phyloP scores from a whole-genome alignment of 2,888 invertebrate genomes.

The Tiphia femorata region DNA sequence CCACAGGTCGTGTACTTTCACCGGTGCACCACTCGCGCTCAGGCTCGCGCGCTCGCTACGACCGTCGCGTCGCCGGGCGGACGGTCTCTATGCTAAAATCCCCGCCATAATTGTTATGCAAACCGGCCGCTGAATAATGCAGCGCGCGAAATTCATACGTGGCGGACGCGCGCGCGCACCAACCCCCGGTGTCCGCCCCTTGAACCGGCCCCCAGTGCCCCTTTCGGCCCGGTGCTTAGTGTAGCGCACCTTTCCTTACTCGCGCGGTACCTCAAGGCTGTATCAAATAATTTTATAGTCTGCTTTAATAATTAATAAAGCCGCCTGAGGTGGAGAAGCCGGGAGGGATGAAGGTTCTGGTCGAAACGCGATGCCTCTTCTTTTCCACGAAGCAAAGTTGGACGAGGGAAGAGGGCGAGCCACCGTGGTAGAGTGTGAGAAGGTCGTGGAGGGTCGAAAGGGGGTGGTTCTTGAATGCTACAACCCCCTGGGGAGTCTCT shows the following conservation, averaged over 20 bases:
- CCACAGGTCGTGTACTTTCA: slow-evolving; percentile 25
- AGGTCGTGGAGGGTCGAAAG: background rate
- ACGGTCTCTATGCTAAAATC: slow-evolving; percentile 50
- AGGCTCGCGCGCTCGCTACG: slow-evolving; percentile 4
- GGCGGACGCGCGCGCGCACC: slow-evolving; percentile 24
- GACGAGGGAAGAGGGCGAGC: slow-evolving; percentile 5
- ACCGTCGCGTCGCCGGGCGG: slow-evolving; percentile 3
- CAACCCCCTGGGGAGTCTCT: background rate
- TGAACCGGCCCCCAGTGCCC: too few species aligned
- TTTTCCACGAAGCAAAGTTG: slow-evolving; percentile 1
- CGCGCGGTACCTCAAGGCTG: slow-evolving; percentile 9
- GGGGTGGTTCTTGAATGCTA: too few species aligned
- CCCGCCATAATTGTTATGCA: slow-evolving; percentile 56
- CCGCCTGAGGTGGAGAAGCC: background rate
- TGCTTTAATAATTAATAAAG: slow-evolving; percentile 52
- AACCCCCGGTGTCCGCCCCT: background rate
- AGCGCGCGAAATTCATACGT: slow-evolving; percentile 55
- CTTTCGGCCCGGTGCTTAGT: too few species aligned
- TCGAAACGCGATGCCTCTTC: background rate
- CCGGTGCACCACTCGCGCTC: slow-evolving; percentile 7
- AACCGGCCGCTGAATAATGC: slow-evolving; percentile 55
- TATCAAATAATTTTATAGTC: slow-evolving; percentile 51
- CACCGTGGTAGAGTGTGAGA: background rate
- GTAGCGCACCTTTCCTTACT: too few species aligned
- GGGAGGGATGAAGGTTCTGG: too few species aligned